A percentile compares a stretch with the other conserved stretches of the same genome.
phyloP scores from a whole-genome alignment of 2,888 invertebrate species.

The Drosophila setosimentum region DNA sequence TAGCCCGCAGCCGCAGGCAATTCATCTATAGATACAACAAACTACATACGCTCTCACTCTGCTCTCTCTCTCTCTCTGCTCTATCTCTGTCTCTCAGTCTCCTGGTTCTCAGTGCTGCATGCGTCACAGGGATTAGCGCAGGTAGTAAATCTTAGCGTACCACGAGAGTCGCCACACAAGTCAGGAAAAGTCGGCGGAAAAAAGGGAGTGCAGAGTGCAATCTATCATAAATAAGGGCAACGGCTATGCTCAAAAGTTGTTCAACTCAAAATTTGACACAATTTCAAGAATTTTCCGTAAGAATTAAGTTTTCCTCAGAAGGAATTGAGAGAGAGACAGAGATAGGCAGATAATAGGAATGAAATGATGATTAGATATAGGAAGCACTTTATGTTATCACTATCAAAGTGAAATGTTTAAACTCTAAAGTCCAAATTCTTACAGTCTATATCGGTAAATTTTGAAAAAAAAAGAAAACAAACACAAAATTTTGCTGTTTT shows the following conservation, averaged over 20 bases:
- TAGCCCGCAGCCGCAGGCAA: conserved; percentile 46
- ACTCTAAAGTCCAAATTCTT: neutral
- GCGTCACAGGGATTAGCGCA: conserved; percentile 78
- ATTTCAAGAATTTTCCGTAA: neutral
- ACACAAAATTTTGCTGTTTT: neutral
- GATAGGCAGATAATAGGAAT: neutral
- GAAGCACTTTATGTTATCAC: neutral
- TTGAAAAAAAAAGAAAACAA: neutral
- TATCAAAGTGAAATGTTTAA: neutral
- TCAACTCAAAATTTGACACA: neutral
- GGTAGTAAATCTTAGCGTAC: conserved; percentile 68
- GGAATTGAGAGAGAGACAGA: neutral
- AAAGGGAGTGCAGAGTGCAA: conserved; percentile 6
- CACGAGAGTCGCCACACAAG: conserved; percentile 63
- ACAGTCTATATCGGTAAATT: neutral
- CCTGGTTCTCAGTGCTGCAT: conserved; percentile 38
- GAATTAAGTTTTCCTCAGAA: neutral
- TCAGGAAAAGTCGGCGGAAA: conserved; percentile 30
- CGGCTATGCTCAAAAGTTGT: neutral
- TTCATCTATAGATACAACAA: conserved; percentile 23
- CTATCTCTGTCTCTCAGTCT: neutral
- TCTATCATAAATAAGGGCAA: conserved; percentile 6
- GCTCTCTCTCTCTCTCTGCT: conserved; percentile 18
- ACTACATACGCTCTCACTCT: conserved; percentile 15
- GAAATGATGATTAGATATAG: neutral